Conservation (phyloP, 2,113 vertebrate species). For the Daboia siamensis region DNA sequence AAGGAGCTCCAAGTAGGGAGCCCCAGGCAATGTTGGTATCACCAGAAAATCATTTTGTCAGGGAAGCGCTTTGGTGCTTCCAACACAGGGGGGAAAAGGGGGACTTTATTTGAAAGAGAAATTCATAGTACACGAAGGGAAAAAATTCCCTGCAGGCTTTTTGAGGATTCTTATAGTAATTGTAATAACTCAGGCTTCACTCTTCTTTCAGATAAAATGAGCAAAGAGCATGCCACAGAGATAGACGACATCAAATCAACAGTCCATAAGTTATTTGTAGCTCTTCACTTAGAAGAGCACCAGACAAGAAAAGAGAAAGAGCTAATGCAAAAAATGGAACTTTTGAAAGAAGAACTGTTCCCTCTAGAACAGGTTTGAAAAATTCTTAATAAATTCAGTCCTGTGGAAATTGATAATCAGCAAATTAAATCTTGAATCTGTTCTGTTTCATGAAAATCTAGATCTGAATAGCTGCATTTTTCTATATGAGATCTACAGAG, state of each 20-base stretch:
- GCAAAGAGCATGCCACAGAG: constrained; percentile 62
- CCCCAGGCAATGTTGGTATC: too few species aligned
- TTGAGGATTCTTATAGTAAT: background rate
- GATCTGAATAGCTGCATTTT: background rate
- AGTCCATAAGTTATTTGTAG: constrained; percentile 82
- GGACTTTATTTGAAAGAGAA: background rate
- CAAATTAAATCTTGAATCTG: background rate
- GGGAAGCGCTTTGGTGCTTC: too few species aligned
- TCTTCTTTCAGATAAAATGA: constrained; percentile 61
- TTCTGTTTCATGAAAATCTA: too few species aligned
- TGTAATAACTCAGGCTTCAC: background rate
- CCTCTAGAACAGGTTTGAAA: constrained; percentile 85
- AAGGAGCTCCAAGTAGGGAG: too few species aligned
- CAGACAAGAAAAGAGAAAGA: constrained; percentile 78
- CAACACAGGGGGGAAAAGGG: too few species aligned
- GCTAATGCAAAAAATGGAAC: constrained; percentile 77
- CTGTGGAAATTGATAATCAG: background rate
- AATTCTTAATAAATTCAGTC: background rate
- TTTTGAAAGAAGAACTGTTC: constrained; percentile 78
- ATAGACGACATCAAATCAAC: constrained; percentile 78
- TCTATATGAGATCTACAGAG: background rate
- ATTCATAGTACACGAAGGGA: background rate
- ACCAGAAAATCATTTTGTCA: too few species aligned
- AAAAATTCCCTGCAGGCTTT: background rate
- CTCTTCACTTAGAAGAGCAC: constrained; percentile 78